These are phyloP conservation scores for Cygnus atratus DNA, from an alignment of 2,113 vertebrate species.

Conservation along the genomic window DNA sequence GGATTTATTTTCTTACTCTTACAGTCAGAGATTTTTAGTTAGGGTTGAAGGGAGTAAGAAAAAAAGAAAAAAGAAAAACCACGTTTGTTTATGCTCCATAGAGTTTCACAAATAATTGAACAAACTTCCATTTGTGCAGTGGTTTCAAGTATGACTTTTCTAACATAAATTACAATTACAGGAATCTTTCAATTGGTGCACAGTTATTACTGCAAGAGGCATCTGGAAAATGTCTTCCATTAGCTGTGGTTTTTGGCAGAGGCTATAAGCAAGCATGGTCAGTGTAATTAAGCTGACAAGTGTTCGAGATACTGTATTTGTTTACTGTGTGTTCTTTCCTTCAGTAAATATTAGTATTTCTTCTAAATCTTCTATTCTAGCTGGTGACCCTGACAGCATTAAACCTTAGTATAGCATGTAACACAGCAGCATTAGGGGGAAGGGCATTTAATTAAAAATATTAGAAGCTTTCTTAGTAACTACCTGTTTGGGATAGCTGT, in stretches of 20 bases:
- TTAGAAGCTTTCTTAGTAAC: not conserved
- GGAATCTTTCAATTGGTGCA: not conserved
- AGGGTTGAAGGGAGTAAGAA: not conserved
- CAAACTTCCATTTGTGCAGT: not conserved
- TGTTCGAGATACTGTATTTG: slow-evolving; percentile 3
- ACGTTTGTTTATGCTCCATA: not conserved
- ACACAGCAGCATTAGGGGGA: not conserved
- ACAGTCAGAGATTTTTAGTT: not conserved
- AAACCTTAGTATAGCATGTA: not conserved
- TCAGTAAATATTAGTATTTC: slow-evolving; percentile 20
- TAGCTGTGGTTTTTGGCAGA: slow-evolving; percentile 12
- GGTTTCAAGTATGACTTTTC: not conserved
- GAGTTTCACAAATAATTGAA: not conserved
- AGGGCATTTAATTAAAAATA: not conserved
- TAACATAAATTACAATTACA: not conserved
- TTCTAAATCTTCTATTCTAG: not conserved
- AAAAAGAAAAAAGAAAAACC: not conserved
- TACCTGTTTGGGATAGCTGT: not conserved
- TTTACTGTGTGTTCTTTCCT: not conserved
- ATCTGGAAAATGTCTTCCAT: slow-evolving; percentile 42
- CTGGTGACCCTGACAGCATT: not conserved
- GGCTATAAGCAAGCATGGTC: not conserved
- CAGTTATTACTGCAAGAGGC: slow-evolving; percentile 3
- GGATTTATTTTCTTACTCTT: not conserved
- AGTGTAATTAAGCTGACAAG: slow-evolving; percentile 29